Percentiles rank a stretch among this genome's conserved stretches.
Evolutionary conservation across 2,888 invertebrate genomes (phyloP).

Genomic region (Chaitophorus viminalis): DNA sequence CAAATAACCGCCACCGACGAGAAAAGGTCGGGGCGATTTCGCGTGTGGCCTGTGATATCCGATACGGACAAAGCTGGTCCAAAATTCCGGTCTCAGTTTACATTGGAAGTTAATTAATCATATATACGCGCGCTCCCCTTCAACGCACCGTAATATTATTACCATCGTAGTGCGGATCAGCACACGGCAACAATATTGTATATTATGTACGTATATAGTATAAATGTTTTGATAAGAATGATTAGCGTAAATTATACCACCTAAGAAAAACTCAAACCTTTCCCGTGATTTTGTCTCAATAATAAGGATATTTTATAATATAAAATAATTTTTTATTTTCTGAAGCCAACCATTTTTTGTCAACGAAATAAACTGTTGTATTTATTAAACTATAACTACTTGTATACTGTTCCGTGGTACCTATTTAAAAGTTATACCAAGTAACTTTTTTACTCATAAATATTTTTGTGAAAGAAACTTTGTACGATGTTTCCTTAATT

Average conservation of each 20-base stretch:
- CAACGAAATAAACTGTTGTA: no score
- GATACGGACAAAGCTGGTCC: constrained; percentile 43
- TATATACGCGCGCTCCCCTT: background rate
- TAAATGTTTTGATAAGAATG: background rate
- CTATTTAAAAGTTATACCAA: background rate
- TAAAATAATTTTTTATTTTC: no score
- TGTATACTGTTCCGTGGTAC: no score
- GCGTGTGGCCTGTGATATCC: constrained; percentile 56
- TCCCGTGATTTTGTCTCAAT: no score
- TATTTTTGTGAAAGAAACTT: background rate
- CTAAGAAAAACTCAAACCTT: no score
- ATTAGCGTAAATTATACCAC: no score
- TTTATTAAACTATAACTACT: no score
- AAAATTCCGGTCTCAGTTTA: constrained; percentile 59
- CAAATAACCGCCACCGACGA: constrained; percentile 27
- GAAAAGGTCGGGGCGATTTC: constrained; percentile 54
- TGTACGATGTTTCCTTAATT: background rate
- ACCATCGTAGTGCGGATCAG: background rate
- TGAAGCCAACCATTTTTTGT: no score
- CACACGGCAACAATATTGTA: background rate
- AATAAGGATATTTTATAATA: no score
- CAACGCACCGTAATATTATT: constrained; percentile 30
- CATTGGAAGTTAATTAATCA: constrained; percentile 57
- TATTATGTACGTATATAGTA: background rate
- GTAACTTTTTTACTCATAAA: background rate